Evolutionary conservation across 2,113 vertebrate genomes (phyloP), one percentile per base, ranked within the genome.

Genomic region (Gnathonemus longibarbis): DNA sequence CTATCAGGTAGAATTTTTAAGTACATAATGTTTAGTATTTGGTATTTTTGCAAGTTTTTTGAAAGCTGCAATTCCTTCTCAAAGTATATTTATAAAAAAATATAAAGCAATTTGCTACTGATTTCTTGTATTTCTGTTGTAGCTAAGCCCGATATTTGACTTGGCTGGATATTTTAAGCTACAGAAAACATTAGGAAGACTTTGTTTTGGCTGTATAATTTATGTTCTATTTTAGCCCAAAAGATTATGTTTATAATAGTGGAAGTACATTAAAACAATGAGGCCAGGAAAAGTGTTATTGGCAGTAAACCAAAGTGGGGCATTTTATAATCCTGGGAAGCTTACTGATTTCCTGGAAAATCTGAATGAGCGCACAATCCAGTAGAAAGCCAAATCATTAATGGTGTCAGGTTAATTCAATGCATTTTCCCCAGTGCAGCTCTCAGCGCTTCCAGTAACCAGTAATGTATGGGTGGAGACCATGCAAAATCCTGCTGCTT

Each of bases 271-370:
- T 49, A 88, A 39, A 85, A 49, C 4, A 42, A 53, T 83, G 15
- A 52, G 42, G 70, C 24, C 70, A 84, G 31, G 7, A 74, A 31
- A 27, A 49, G 62, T 84, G 45, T 70, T 86, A 90, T 86, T 70
- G n/a, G 70, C 86, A 83, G 62, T 87, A 17, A 58, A 84, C 39
- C 46, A 86, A 88, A 91, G 19, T 91, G 84, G 88, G 83, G 58
- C 90, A 88, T 84, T 45, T 80, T 88, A 45, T 89, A 90, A 84
- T 90, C 90, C 90, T 52, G 17, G 24, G 77, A 89, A 86, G 46
- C 50, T 88, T 46, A 21, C 39, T 42, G 50, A 50, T 77, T 90
- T 88, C 62, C 53, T 83, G 2, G 87, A 56, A 85, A 89, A 89
- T 91, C 52, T 89, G 89, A 39, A 87, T 89, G 70, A 70, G 56